Evolutionary conservation across 2,888 invertebrate species (phyloP).

Genomic region (Pediacus dermestoides): DNA sequence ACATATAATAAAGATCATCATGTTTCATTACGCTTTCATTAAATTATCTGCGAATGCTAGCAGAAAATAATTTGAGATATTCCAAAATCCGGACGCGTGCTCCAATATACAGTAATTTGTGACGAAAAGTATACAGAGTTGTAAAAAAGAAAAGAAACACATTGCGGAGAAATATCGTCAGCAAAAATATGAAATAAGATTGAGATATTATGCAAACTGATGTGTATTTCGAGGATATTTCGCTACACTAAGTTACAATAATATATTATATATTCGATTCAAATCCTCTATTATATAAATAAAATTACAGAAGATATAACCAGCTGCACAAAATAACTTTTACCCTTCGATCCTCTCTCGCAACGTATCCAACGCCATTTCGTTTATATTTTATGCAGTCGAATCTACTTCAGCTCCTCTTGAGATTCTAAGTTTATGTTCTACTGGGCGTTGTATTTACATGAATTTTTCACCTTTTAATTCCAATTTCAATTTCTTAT

Average conservation of each 20-base stretch:
- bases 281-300: slow-evolving; percentile 4
- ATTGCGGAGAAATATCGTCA: too few species aligned
- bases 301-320: slow-evolving; percentile 2
- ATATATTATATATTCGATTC: slow-evolving; percentile 4
- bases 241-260: not conserved
- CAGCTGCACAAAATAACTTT: slow-evolving; percentile 6
- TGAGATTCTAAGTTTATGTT: slow-evolving; percentile 21
- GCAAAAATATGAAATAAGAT: slow-evolving; percentile 1
- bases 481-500: slow-evolving; percentile 10
- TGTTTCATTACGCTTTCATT: too few species aligned
- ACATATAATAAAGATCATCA: too few species aligned
- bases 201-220: too few species aligned
- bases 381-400: slow-evolving; percentile 24
- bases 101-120: too few species aligned
- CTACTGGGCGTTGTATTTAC: slow-evolving; percentile 19
- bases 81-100: too few species aligned
- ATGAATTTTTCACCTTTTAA: slow-evolving; percentile 24
- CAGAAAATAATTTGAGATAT: too few species aligned
- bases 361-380: not conserved
- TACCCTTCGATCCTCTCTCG: slow-evolving; percentile 1
- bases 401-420: slow-evolving; percentile 17
- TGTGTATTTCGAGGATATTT: too few species aligned
- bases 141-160: too few species aligned
- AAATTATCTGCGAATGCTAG: too few species aligned
- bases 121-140: too few species aligned